Evolutionary conservation across 2,113 vertebrate genomes (phyloP).

Genomic region (Maccullochella peelii): DNA sequence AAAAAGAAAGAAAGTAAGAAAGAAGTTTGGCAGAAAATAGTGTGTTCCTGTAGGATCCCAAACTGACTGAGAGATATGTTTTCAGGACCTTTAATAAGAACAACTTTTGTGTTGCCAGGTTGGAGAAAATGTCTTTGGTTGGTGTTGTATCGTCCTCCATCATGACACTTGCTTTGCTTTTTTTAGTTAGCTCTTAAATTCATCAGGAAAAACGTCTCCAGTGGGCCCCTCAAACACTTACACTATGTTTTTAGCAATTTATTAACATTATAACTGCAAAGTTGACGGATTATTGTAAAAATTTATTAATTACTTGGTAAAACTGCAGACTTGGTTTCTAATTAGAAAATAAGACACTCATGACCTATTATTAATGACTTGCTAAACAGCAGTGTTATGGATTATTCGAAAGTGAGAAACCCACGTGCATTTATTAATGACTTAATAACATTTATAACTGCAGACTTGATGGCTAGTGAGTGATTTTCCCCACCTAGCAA

Average conservation of each 20-base stretch:
- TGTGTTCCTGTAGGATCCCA: no score
- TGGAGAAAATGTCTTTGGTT: not conserved
- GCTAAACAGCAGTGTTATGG: not conserved
- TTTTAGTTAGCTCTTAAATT: not conserved
- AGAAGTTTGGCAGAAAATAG: no score
- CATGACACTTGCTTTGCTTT: not conserved
- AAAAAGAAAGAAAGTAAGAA: no score
- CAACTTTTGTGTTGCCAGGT: not conserved
- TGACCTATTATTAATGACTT: slow-evolving; percentile 5
- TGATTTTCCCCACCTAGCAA: not conserved
- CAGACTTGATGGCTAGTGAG: not conserved
- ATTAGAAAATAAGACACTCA: not conserved
- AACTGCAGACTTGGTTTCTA: not conserved
- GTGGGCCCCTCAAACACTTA: not conserved
- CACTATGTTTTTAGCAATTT: not conserved
- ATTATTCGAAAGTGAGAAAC: not conserved
- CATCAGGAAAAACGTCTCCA: not conserved
- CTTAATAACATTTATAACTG: not conserved
- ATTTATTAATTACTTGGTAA: not conserved
- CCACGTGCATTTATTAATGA: slow-evolving; percentile 2
- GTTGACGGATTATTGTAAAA: not conserved
- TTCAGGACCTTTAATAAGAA: not conserved
- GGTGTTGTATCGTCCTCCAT: not conserved
- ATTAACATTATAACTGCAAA: not conserved
- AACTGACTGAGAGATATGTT: no score